Conservation (phyloP, 2,888 invertebrate species). For the Liodrosophila aerea region DNA sequence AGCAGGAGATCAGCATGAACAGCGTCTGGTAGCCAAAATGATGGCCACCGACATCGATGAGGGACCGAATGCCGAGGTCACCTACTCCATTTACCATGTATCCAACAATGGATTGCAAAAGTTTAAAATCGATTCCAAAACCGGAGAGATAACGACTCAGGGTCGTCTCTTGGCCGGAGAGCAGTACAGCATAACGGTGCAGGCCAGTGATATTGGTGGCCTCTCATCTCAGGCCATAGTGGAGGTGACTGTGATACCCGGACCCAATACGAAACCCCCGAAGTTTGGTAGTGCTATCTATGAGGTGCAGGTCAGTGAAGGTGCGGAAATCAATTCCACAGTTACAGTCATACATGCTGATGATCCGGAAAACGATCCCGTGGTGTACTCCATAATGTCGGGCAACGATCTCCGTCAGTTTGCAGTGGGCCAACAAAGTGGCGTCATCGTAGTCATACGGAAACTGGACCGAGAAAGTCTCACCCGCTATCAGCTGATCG, state of each 20-base stretch:
- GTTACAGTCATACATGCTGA: slow-evolving; percentile 92
- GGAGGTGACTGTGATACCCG: slow-evolving; percentile 92
- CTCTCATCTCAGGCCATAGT: slow-evolving; percentile 92
- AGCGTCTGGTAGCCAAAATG: slow-evolving; percentile 88
- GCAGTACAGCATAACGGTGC: slow-evolving; percentile 93
- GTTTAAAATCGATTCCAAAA: slow-evolving; percentile 91
- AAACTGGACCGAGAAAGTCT: slow-evolving; percentile 93
- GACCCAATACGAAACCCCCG: slow-evolving; percentile 91
- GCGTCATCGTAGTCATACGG: slow-evolving; percentile 93
- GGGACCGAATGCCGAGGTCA: slow-evolving; percentile 91
- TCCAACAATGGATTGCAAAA: slow-evolving; percentile 94
- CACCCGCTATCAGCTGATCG: slow-evolving; percentile 93
- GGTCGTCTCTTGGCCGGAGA: slow-evolving; percentile 92
- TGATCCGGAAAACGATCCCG: slow-evolving; percentile 94
- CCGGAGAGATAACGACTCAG: slow-evolving; percentile 90
- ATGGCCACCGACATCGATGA: slow-evolving; percentile 92
- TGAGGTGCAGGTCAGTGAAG: slow-evolving; percentile 94
- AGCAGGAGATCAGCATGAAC: slow-evolving; percentile 86
- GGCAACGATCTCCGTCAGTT: slow-evolving; percentile 95
- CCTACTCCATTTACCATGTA: slow-evolving; percentile 94
- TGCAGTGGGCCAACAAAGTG: slow-evolving; percentile 91
- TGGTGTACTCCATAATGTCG: slow-evolving; percentile 92
- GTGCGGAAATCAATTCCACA: slow-evolving; percentile 93
- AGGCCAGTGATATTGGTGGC: slow-evolving; percentile 91
- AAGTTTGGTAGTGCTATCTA: slow-evolving; percentile 91